Evolutionary conservation across 2,888 invertebrate species (phyloP).

Genomic region (Microdon myrmicae): DNA sequence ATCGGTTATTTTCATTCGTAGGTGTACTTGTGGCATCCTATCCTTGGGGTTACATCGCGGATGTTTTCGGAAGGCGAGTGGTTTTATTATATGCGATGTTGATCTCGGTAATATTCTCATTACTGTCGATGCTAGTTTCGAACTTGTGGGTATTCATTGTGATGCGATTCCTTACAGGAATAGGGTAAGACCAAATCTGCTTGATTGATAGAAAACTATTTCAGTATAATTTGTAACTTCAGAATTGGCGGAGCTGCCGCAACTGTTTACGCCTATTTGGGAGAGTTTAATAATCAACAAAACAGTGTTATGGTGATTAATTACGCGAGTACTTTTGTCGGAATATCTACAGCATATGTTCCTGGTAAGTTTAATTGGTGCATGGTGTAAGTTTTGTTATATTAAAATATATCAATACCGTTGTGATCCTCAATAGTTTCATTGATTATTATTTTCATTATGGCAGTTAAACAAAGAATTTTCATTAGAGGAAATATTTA

Average conservation of each 20-base stretch:
- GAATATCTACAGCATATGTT: slow-evolving; percentile 60
- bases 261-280: slow-evolving; percentile 66
- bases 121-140: slow-evolving; percentile 69
- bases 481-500: too few species aligned
- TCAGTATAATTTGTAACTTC: slow-evolving; percentile 14
- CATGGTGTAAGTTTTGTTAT: too few species aligned
- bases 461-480: too few species aligned
- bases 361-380: slow-evolving; percentile 57
- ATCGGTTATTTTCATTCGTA: slow-evolving; percentile 47
- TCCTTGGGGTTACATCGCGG: slow-evolving; percentile 72
- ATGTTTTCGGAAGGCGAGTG: slow-evolving; percentile 69
- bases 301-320: slow-evolving; percentile 64
- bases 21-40: slow-evolving; percentile 71
- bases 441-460: too few species aligned
- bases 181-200: slow-evolving; percentile 65
- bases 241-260: slow-evolving; percentile 67
- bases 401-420: too few species aligned
- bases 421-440: too few species aligned
- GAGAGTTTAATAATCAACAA: slow-evolving; percentile 64
- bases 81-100: slow-evolving; percentile 68
- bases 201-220: background rate
- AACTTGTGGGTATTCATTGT: slow-evolving; percentile 69
- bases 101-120: slow-evolving; percentile 67
- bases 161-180: slow-evolving; percentile 69
- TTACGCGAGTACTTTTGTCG: slow-evolving; percentile 65